Base-by-base conservation (phyloP, 2,797 vertebrate species). In the Neopelma chrysocephalum region DNA sequence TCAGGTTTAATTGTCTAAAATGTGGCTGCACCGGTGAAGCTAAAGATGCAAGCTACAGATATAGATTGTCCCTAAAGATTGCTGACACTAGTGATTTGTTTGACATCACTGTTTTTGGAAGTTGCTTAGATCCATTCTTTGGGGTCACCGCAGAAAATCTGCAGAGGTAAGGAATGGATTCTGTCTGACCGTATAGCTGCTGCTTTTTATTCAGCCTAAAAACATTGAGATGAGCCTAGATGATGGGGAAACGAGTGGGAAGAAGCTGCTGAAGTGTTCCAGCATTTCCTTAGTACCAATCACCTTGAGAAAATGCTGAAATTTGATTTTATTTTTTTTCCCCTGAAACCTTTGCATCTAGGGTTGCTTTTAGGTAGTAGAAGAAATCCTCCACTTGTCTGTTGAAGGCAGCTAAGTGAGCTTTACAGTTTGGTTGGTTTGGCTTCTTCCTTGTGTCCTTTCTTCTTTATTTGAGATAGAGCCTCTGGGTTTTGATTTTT, bases 51-150 rank as follows among this genome's bases (percentile, higher is more conserved):
- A 97, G 94, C 60, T 98, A 99, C 95, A 98, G 99, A 94, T 99
- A 99, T 4, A 98, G 98, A 42, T 98, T 99, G 81, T 98, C 98
- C 5, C 86, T 99, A 58, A 98, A 97, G 89, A 98, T 98, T 85
- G 95, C 98, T 82, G 98, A 98, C 90, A 97, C 98, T 68, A 93
- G 29, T 23, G 94, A 97, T 87, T 96, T 99, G 79, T 98, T 98
- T 98, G 96, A 97, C 66, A 96, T 99, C 60, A 99, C 99, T 0
- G 98, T 99, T 38, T 99, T 99, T 97, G 99, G 99, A 93, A 98
- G 97, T 90, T 98, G 98, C 93, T 97, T 99, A 81, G 98, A 99
- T 96, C 95, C 96, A 12, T 98, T 98, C 93, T 99, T 99, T 97
- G 99, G 99, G 65, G 93, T 98, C 84, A 96, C 97, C 12, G 99